Conservation (phyloP, 2,888 invertebrate genomes). For the Entomobrya proxima region DNA sequence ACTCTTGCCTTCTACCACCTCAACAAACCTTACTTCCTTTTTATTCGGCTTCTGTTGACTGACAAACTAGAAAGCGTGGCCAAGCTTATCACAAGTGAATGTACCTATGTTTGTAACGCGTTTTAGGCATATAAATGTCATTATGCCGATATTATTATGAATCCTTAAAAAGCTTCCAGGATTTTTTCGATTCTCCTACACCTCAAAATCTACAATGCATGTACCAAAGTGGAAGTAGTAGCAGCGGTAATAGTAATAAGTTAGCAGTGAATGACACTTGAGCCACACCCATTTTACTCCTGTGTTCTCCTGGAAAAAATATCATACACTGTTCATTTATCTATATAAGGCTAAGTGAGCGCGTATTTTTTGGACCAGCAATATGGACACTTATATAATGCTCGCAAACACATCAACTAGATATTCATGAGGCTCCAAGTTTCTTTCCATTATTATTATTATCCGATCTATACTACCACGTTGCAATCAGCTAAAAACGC, state of each 20-base stretch:
- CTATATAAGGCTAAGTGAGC: too few relatives aligned
- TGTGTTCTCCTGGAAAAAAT: slow-evolving; percentile 3
- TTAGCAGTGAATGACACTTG: slow-evolving; percentile 51
- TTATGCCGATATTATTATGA: slow-evolving; percentile 23
- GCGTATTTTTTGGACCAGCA: too few relatives aligned
- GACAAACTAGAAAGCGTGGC: neutral
- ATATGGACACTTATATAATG: neutral
- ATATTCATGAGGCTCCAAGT: slow-evolving; percentile 34
- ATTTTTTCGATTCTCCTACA: slow-evolving; percentile 27
- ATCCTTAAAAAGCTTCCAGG: slow-evolving; percentile 23
- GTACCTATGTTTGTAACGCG: neutral
- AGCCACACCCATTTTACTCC: slow-evolving; percentile 39
- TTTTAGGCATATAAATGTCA: neutral
- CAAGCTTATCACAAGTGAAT: neutral
- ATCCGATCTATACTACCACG: slow-evolving; percentile 20
- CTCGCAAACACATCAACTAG: slow-evolving; percentile 6
- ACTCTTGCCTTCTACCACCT: neutral
- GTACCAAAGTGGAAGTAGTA: neutral
- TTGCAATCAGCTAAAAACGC: slow-evolving; percentile 41
- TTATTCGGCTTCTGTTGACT: neutral
- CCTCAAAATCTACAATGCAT: neutral
- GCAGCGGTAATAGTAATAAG: slow-evolving; percentile 34
- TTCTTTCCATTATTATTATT: slow-evolving; percentile 37
- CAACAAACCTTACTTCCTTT: neutral
- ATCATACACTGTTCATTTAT: neutral